Percentiles rank a stretch among this genome's conserved stretches.
These are phyloP conservation scores for Tinea pellionella DNA, from an alignment of 2,888 invertebrate species.

Conservation along the genomic window DNA sequence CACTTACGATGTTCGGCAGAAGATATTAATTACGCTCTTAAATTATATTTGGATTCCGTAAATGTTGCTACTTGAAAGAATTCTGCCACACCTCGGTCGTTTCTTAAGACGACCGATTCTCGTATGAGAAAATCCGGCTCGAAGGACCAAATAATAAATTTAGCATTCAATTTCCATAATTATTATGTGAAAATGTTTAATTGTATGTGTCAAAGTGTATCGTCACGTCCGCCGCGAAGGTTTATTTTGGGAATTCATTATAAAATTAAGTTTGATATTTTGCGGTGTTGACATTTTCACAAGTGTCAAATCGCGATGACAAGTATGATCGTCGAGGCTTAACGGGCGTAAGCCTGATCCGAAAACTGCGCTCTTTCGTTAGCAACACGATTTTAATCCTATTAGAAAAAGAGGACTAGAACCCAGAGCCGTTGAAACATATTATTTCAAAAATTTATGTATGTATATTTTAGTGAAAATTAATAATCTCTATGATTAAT, in stretches of 20 bases:
- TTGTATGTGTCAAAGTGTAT: not conserved
- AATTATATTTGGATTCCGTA: too few relatives aligned
- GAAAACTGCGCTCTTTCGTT: not conserved
- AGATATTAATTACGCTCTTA: not conserved
- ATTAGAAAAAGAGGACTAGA: too few relatives aligned
- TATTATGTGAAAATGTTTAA: too few relatives aligned
- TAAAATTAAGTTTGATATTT: not conserved
- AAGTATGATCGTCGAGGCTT: not conserved
- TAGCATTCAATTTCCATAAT: too few relatives aligned
- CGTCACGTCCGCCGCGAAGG: not conserved
- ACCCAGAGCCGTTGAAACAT: too few relatives aligned
- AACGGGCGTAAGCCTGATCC: not conserved
- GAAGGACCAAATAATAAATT: too few relatives aligned
- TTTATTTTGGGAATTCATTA: not conserved
- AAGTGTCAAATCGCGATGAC: not conserved
- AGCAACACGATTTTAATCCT: not conserved
- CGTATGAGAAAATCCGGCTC: too few relatives aligned
- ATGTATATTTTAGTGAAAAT: not conserved
- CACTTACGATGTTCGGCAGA: slow-evolving; percentile 26
- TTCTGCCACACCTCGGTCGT: too few relatives aligned
- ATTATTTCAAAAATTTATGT: too few relatives aligned
- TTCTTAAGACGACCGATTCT: too few relatives aligned
- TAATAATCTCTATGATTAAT: not conserved
- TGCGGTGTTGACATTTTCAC: not conserved
- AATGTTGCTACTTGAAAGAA: too few relatives aligned